Conservation (phyloP, 2,797 vertebrate species). For the Xenentodon cancila region DNA sequence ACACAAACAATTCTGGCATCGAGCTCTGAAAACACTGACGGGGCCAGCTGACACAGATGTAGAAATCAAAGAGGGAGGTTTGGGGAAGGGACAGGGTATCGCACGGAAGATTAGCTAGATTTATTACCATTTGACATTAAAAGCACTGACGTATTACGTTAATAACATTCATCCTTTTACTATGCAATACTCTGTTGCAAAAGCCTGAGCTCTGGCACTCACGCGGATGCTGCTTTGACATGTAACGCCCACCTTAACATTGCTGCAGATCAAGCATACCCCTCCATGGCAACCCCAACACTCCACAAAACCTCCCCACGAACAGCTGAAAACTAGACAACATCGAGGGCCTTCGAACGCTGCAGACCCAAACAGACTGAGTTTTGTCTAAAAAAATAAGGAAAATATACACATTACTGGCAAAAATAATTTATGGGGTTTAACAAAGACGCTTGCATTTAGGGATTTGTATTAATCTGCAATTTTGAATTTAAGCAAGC, state of each 20-base stretch:
- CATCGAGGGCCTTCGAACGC: background rate
- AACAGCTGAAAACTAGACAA: slow-evolving; percentile 3
- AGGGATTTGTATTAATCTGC: too few relatives aligned
- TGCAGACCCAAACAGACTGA: too few relatives aligned
- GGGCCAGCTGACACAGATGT: slow-evolving; percentile 16
- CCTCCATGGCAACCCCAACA: slow-evolving; percentile 19
- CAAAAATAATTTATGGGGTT: too few relatives aligned
- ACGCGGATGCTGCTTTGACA: slow-evolving; percentile 8
- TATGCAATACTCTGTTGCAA: background rate
- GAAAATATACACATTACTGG: too few relatives aligned
- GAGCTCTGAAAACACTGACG: slow-evolving; percentile 27
- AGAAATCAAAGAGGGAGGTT: slow-evolving; percentile 11
- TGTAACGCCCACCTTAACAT: slow-evolving; percentile 20
- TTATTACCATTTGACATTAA: background rate
- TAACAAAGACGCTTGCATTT: too few relatives aligned
- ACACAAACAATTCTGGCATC: slow-evolving; percentile 23
- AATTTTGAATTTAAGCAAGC: too few relatives aligned
- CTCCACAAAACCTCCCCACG: background rate
- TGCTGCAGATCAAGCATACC: slow-evolving; percentile 11
- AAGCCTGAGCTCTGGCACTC: slow-evolving; percentile 5
- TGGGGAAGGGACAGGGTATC: background rate
- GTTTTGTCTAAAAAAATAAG: too few relatives aligned
- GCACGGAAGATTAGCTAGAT: background rate
- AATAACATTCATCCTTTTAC: background rate
- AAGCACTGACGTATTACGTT: background rate